A percentile compares a stretch with the other conserved stretches of the same genome.
phyloP scores from a whole-genome alignment of 2,888 invertebrate genomes.

The Bombyx huttoni region DNA sequence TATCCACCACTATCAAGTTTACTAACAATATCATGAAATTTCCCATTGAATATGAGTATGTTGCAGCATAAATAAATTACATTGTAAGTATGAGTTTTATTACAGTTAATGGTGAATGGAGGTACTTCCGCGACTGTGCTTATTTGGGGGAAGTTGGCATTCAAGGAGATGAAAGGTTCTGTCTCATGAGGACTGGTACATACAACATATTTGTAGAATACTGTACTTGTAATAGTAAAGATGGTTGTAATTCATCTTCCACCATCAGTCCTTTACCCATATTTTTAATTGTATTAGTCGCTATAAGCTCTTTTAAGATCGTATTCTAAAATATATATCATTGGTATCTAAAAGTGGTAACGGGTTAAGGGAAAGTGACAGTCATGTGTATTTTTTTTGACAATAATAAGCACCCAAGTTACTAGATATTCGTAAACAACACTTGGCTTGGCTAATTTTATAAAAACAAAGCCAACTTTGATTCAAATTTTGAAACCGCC shows the following conservation, averaged over 20 bases:
- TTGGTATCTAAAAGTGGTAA: too few species aligned
- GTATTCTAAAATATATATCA: neutral
- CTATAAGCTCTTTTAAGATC: neutral
- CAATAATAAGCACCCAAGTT: too few species aligned
- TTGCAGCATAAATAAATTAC: too few species aligned
- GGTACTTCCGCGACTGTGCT: conserved; percentile 90
- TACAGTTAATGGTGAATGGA: conserved; percentile 89
- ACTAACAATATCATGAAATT: too few species aligned
- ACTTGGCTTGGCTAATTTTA: too few species aligned
- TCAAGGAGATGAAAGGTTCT: conserved; percentile 90
- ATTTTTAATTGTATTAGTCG: conserved; percentile 10
- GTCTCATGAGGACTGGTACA: conserved; percentile 90
- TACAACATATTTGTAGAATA: conserved; percentile 95
- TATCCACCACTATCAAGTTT: too few species aligned
- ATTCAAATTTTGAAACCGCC: too few species aligned
- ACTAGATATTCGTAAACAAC: too few species aligned
- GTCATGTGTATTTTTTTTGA: too few species aligned
- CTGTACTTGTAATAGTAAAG: conserved; percentile 93
- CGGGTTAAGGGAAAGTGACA: too few species aligned
- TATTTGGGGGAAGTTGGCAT: conserved; percentile 93
- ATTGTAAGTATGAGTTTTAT: conserved; percentile 6
- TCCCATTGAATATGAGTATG: too few species aligned
- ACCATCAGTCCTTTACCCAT: conserved; percentile 37
- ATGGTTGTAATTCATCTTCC: conserved; percentile 86
- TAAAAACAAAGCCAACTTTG: too few species aligned